phyloP scores from a whole-genome alignment of 2,888 invertebrate genomes.

The Megamerina dolium region DNA sequence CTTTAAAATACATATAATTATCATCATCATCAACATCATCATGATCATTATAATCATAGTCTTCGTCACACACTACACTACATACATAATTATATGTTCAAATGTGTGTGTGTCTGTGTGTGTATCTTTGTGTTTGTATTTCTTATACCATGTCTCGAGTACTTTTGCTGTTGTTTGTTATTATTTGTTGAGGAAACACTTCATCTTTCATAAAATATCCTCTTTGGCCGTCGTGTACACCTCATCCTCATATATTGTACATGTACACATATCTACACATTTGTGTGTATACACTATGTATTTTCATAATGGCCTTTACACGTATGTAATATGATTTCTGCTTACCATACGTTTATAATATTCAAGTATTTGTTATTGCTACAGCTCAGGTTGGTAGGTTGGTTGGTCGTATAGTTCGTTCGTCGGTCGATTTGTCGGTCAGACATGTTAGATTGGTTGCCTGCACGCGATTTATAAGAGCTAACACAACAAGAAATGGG shows the following conservation, averaged over 20 bases:
- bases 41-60: too few species aligned
- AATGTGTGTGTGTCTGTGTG: not conserved
- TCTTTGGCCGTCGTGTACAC: too few species aligned
- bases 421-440: slow-evolving; percentile 32
- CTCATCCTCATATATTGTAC: too few species aligned
- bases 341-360: not conserved
- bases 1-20: too few species aligned
- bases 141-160: slow-evolving; percentile 9
- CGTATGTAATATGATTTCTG: not conserved
- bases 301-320: not conserved
- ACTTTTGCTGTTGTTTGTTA: slow-evolving; percentile 7
- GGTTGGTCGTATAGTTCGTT: too few species aligned
- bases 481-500: not conserved
- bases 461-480: slow-evolving; percentile 28
- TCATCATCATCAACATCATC: too few species aligned
- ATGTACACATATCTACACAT: not conserved
- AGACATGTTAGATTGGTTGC: slow-evolving; percentile 35
- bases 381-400: too few species aligned
- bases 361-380: too few species aligned
- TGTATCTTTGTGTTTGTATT: not conserved
- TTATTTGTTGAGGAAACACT: slow-evolving; percentile 11
- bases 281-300: not conserved
- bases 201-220: slow-evolving; percentile 13
- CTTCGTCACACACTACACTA: too few species aligned
- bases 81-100: too few species aligned